A percentile compares a stretch with the other conserved stretches of the same genome.
phyloP scores from a whole-genome alignment of 2,888 invertebrate genomes.

The Stenoptilia bipunctidactyla region DNA sequence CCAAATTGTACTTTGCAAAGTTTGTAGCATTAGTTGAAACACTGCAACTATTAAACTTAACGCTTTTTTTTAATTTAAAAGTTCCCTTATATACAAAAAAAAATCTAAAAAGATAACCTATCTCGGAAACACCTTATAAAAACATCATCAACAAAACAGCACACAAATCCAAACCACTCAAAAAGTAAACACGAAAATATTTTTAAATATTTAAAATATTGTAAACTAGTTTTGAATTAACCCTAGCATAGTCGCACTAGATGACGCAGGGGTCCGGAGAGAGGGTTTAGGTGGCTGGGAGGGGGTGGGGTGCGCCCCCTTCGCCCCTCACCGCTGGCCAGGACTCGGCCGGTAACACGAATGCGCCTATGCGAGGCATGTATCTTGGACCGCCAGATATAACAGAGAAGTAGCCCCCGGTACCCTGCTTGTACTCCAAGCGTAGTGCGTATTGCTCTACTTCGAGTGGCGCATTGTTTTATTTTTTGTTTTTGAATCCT shows the following conservation, averaged over 20 bases:
- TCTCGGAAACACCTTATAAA: too few species aligned
- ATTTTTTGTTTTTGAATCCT: neutral
- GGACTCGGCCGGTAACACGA: slow-evolving; percentile 67
- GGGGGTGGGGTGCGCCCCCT: slow-evolving; percentile 20
- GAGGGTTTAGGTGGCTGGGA: slow-evolving; percentile 27
- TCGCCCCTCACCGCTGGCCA: slow-evolving; percentile 23
- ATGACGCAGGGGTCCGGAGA: slow-evolving; percentile 55
- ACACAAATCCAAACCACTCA: slow-evolving; percentile 9
- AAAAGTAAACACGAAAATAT: slow-evolving; percentile 25
- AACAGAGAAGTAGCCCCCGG: slow-evolving; percentile 70
- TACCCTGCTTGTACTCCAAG: slow-evolving; percentile 45
- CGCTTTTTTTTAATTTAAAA: too few species aligned
- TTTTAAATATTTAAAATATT: slow-evolving; percentile 47
- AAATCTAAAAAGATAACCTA: too few species aligned
- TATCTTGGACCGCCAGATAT: slow-evolving; percentile 72
- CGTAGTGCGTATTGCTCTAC: slow-evolving; percentile 33
- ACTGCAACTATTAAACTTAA: too few species aligned
- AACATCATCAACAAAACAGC: too few species aligned
- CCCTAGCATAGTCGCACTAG: slow-evolving; percentile 65
- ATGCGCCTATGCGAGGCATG: slow-evolving; percentile 71
- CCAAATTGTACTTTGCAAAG: too few species aligned
- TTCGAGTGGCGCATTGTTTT: slow-evolving; percentile 14
- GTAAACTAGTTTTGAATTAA: slow-evolving; percentile 50
- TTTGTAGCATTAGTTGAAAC: too few species aligned
- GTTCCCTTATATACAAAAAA: too few species aligned